Evolutionary conservation across 2,113 vertebrate genomes (phyloP).

Genomic region (Phyllostomus discolor): DNA sequence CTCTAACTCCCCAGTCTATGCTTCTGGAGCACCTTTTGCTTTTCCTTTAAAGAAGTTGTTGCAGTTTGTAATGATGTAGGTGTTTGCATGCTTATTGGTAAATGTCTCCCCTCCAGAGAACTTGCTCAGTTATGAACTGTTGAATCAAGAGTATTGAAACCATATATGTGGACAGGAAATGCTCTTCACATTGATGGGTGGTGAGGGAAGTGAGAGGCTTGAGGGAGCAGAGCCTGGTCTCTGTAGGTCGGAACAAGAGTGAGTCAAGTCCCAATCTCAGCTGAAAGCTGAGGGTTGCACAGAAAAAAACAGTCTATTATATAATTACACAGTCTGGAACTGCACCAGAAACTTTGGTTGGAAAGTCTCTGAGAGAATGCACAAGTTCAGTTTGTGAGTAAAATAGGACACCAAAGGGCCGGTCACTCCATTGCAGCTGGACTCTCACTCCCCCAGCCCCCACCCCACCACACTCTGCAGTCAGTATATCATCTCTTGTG

Average conservation of each 20-base stretch:
- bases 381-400: background rate
- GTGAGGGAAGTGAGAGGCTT: background rate
- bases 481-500: background rate
- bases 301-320: background rate
- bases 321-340: background rate
- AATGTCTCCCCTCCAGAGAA: background rate
- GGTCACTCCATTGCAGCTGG: background rate
- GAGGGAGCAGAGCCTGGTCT: background rate
- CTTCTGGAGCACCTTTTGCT: background rate
- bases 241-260: background rate
- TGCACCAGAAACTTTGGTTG: background rate
- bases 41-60: background rate
- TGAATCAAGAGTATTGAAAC: background rate
- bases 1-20: background rate
- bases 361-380: background rate
- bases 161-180: background rate
- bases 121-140: background rate
- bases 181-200: background rate
- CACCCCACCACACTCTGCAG: background rate
- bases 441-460: background rate
- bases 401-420: background rate
- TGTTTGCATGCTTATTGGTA: background rate
- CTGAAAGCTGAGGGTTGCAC: background rate
- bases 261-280: background rate
- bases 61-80: background rate